Conservation (phyloP, 2,113 vertebrate species). For the Takifugu flavidus region DNA sequence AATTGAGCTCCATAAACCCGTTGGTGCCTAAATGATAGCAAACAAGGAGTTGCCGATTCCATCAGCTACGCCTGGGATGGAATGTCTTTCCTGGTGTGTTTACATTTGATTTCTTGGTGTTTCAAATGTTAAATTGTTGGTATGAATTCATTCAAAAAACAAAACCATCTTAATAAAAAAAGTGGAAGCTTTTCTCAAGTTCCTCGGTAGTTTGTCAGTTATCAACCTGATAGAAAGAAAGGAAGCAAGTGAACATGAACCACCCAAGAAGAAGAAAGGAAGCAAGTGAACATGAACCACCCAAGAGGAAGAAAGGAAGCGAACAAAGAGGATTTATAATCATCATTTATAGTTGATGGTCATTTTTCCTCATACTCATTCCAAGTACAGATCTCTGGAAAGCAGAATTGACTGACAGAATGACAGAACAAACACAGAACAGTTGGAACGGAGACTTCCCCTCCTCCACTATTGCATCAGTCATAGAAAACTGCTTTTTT, state of each 20-base stretch:
- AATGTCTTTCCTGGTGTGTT: too few relatives aligned
- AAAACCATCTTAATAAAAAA: not conserved
- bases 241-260: slow-evolving; percentile 63
- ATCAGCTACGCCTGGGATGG: too few relatives aligned
- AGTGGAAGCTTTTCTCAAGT: not conserved
- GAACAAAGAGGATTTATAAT: slow-evolving; percentile 67
- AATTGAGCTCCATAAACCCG: too few relatives aligned
- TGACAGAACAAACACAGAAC: slow-evolving; percentile 71
- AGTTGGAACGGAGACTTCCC: slow-evolving; percentile 64
- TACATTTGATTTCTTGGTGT: too few relatives aligned
- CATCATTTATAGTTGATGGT: slow-evolving; percentile 71
- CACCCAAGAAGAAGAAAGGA: slow-evolving; percentile 57
- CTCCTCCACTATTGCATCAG: slow-evolving; percentile 45
- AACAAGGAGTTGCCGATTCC: too few relatives aligned
- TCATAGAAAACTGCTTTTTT: slow-evolving; percentile 29
- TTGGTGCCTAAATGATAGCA: too few relatives aligned
- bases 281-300: slow-evolving; percentile 64
- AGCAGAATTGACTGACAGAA: slow-evolving; percentile 68
- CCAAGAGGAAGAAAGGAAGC: slow-evolving; percentile 53
- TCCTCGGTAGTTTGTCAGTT: slow-evolving; percentile 35
- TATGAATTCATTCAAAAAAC: not conserved
- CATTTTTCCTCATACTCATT: slow-evolving; percentile 68
- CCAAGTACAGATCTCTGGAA: slow-evolving; percentile 71
- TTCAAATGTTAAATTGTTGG: not conserved
- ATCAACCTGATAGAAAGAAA: slow-evolving; percentile 34